phyloP scores from a whole-genome alignment of 2,888 invertebrate genomes.

The Itoplectis maculator region DNA sequence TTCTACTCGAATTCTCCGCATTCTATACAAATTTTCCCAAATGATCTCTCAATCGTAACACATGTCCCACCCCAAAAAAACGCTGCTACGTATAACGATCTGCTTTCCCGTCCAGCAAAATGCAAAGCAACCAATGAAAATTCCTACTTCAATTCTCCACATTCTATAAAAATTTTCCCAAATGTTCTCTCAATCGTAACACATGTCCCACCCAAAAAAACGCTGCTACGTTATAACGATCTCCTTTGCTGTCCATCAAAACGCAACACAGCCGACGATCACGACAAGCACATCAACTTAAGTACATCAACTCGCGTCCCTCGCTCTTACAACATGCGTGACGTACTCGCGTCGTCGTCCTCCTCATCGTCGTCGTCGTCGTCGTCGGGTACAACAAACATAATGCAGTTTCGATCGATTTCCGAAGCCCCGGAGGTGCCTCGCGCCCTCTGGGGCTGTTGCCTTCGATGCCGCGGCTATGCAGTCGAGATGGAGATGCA shows the following conservation, averaged over 20 bases:
- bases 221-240: background rate
- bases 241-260: background rate
- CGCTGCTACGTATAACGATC: background rate
- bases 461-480: slow-evolving; percentile 5
- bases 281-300: background rate
- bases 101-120: background rate
- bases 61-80: background rate
- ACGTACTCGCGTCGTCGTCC: slow-evolving; percentile 16
- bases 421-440: slow-evolving; percentile 38
- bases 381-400: slow-evolving; percentile 46
- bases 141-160: no score
- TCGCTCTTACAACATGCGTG: slow-evolving; percentile 5
- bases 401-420: slow-evolving; percentile 53
- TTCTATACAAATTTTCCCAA: no score
- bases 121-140: background rate
- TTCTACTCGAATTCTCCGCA: no score
- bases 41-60: background rate
- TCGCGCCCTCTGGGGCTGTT: background rate
- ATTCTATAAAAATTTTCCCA: no score
- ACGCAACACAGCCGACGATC: background rate
- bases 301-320: background rate
- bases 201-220: background rate
- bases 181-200: background rate
- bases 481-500: slow-evolving; percentile 29
- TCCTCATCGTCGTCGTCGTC: slow-evolving; percentile 15